Percentiles rank a stretch among this genome's conserved stretches.
phyloP scores from a whole-genome alignment of 2,113 vertebrate species.

The Bambusicola thoracicus region DNA sequence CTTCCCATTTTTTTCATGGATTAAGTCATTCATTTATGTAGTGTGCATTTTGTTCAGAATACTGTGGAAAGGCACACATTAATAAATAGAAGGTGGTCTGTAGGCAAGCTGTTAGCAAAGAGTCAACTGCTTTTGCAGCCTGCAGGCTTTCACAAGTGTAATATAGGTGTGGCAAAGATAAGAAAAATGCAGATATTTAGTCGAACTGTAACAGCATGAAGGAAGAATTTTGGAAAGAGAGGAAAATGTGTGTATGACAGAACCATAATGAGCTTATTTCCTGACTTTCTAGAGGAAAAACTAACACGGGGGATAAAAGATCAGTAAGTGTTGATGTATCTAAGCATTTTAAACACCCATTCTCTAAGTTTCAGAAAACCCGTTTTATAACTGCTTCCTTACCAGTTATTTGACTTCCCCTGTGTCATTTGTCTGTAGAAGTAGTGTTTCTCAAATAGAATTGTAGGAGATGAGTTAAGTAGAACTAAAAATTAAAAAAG shows the following conservation, averaged over 20 bases:
- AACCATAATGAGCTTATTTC: neutral
- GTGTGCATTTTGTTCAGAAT: neutral
- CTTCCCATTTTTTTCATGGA: neutral
- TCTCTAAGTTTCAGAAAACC: neutral
- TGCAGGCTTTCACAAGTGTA: neutral
- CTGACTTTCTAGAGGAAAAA: neutral
- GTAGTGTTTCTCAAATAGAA: neutral
- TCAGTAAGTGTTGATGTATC: neutral
- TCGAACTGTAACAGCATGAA: neutral
- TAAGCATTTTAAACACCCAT: neutral
- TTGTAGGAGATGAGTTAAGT: neutral
- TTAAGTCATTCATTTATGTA: neutral
- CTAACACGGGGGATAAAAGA: neutral
- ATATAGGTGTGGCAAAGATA: neutral
- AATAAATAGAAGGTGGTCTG: neutral
- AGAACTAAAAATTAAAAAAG: neutral
- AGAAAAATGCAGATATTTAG: neutral
- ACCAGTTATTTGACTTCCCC: neutral
- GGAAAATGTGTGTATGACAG: neutral
- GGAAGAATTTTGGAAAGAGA: neutral
- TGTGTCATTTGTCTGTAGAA: neutral
- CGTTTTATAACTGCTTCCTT: neutral
- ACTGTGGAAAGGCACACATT: neutral
- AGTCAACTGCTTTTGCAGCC: neutral
- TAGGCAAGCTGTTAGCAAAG: neutral